Evolutionary conservation across 1,140 invertebrate genomes (phyloP).

Genomic region (Trichogramma pretiosum): DNA sequence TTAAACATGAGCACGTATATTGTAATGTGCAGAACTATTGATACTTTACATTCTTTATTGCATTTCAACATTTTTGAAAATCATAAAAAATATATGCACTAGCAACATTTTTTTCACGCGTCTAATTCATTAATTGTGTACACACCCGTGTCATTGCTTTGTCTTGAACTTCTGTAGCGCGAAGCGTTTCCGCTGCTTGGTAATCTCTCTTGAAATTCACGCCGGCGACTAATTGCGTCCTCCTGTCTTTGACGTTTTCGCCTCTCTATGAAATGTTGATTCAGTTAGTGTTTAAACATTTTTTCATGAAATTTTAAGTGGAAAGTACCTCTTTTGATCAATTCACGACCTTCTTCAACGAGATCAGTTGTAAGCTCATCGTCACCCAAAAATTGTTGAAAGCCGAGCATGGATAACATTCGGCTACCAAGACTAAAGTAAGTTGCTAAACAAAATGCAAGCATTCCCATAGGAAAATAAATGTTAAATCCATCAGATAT

Average conservation of each 20-base stretch:
- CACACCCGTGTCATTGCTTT: constrained; percentile 48
- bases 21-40: no score
- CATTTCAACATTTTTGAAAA: neutral
- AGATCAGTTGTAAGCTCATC: constrained; percentile 89
- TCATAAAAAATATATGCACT: no score
- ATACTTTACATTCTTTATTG: no score
- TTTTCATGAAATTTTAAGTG: neutral
- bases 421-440: constrained; percentile 92
- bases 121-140: constrained; percentile 12
- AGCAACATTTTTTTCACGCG: constrained; percentile 8
- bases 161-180: constrained; percentile 47
- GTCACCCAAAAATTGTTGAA: constrained; percentile 91
- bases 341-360: constrained; percentile 84
- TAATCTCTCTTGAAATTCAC: constrained; percentile 62
- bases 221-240: constrained; percentile 62
- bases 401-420: constrained; percentile 79
- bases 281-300: neutral
- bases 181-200: constrained; percentile 42
- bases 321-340: constrained; percentile 69
- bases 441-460: constrained; percentile 87
- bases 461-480: constrained; percentile 95
- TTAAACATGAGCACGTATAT: no score
- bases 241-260: constrained; percentile 70
- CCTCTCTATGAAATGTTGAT: constrained; percentile 52
- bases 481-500: constrained; percentile 98